Evolutionary conservation across 2,113 vertebrate genomes (phyloP).

Genomic region (Halcyon senegalensis): DNA sequence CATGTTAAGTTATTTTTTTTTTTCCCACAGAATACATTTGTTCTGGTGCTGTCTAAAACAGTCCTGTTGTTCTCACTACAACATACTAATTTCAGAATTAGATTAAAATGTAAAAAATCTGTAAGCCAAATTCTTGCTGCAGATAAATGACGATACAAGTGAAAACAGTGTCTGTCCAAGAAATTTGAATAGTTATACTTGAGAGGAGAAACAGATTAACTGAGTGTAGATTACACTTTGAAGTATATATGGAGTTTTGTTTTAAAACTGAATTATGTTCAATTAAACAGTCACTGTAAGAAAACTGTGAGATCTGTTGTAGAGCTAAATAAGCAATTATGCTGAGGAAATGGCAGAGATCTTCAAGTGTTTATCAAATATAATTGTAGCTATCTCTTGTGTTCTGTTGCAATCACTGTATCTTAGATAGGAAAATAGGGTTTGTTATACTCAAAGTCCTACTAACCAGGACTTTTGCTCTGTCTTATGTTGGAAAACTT

Average conservation of each 20-base stretch:
- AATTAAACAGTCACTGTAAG: not conserved
- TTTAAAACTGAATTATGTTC: not conserved
- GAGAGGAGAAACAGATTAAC: not conserved
- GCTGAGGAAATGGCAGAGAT: not conserved
- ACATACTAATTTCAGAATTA: not conserved
- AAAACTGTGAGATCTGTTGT: not conserved
- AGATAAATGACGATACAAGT: not conserved
- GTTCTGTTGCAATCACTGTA: not conserved
- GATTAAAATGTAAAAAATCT: not conserved
- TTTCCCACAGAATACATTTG: not conserved
- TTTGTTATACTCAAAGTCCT: not conserved
- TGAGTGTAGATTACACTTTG: not conserved
- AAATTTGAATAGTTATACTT: not conserved
- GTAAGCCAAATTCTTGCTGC: not conserved
- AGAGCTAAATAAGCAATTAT: not conserved
- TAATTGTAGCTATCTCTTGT: not conserved
- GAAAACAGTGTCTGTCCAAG: not conserved
- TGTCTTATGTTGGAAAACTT: not conserved
- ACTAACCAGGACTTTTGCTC: not conserved
- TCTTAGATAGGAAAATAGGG: not conserved
- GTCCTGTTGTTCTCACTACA: not conserved
- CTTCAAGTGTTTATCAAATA: not conserved
- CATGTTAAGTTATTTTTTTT: not conserved
- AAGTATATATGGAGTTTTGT: not conserved
- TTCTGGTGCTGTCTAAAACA: not conserved